phyloP scores from a whole-genome alignment of 2,888 invertebrate genomes.

The Polydrusus tereticollis region DNA sequence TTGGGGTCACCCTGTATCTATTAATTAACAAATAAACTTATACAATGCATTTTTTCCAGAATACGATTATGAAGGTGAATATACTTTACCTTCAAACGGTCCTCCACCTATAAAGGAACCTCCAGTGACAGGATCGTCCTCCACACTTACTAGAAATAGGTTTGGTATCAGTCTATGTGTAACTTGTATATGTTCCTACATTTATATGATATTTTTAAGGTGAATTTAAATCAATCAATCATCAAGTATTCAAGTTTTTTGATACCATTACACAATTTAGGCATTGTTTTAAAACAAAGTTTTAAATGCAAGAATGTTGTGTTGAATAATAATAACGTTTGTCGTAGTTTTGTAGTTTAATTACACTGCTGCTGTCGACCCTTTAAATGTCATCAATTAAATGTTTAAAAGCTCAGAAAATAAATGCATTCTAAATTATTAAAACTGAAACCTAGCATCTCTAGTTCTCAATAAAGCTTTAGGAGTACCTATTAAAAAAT shows the following conservation, averaged over 20 bases:
- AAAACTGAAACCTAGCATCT: too few species aligned
- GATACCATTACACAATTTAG: too few species aligned
- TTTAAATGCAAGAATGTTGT: too few species aligned
- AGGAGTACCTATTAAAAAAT: too few species aligned
- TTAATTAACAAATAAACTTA: background rate
- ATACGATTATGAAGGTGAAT: conserved; percentile 66
- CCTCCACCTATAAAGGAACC: conserved; percentile 66
- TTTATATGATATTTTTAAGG: conserved; percentile 24
- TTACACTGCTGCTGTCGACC: too few species aligned
- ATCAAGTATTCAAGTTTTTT: conserved; percentile 11
- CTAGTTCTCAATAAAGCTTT: too few species aligned
- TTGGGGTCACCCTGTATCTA: background rate
- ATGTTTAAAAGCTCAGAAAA: too few species aligned
- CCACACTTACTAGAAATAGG: background rate
- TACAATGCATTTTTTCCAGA: conserved; percentile 59
- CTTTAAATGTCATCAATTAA: too few species aligned
- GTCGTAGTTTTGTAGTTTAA: too few species aligned
- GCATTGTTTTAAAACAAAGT: too few species aligned
- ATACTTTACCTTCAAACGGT: conserved; percentile 64
- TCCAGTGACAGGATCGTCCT: conserved; percentile 51
- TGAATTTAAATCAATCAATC: conserved; percentile 27
- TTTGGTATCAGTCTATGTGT: conserved; percentile 12
- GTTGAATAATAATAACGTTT: too few species aligned
- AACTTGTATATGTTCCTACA: conserved; percentile 32
- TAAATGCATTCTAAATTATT: too few species aligned